Evolutionary conservation across 1,140 invertebrate species (phyloP), one percentile per base, ranked within the genome.

Genomic region (Himalopsyche phryganea): DNA sequence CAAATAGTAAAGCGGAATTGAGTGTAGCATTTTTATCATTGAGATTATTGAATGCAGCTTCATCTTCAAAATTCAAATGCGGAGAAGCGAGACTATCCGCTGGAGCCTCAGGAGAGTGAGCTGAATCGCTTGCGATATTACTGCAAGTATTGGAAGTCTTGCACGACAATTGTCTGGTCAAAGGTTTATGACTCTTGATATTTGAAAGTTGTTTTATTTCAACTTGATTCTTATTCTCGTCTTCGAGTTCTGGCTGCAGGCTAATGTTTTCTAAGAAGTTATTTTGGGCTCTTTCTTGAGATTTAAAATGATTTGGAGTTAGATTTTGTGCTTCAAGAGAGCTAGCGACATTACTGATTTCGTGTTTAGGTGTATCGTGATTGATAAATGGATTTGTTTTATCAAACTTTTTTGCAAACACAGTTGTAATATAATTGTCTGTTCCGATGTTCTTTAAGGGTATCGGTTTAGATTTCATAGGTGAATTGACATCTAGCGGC

Each of bases 341-440:
- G 33, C 49, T 62, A 6, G 13, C 50, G 14, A 40, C 14, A 33
- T 32, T 50, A 3, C 13, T 35, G n/a, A 23, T 14, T 42, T 64
- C 58, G 47, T 57, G 53, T 60, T 64, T 64, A 11, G 61, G 61
- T 15, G 57, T 51, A 11, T 64, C 61, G 38, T 47, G 50, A 41
- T 57, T 59, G 1, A 28, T 28, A 38, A 28, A 14, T 4, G 44
- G 20, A 4, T 10, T 10, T 1, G 14, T 45, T 23, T 54, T 49
- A 5, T 44, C 48, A 10, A 48, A 9, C 15, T 53, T 48, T 28
- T 48, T 58, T 10, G 79, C 80, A 65, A 77, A 81, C 50, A 80
- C 81, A 42, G 83, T 85, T 13, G 80, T 83, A 50, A 85, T 83
- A 67, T 85, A 85, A 74, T 85, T 86, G 69, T 86, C 83, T 56